A percentile compares a stretch with the other conserved stretches of the same genome.
These are phyloP conservation scores for Rafetus swinhoei DNA, from an alignment of 2,113 vertebrate genomes.

Conservation along the genomic window DNA sequence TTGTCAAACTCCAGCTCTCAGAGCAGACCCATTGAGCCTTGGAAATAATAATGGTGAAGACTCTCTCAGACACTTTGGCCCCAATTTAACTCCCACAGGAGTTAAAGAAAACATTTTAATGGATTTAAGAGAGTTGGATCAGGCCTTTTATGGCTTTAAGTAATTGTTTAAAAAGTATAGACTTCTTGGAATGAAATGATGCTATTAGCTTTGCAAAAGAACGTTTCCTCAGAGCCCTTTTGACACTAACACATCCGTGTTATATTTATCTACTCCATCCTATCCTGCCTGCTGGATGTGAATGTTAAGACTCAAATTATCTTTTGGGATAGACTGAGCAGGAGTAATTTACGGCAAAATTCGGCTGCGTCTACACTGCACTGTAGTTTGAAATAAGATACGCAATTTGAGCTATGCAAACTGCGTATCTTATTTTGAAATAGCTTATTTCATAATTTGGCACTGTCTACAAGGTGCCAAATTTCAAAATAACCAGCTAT, in stretches of 20 bases:
- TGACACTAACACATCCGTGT: not conserved
- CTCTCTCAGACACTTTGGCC: not conserved
- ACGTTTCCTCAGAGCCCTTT: not conserved
- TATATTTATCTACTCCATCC: not conserved
- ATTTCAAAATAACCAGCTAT: no score
- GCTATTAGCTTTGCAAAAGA: not conserved
- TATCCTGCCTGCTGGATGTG: not conserved
- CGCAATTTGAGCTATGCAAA: no score
- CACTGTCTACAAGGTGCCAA: no score
- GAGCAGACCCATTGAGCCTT: not conserved
- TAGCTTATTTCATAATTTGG: no score
- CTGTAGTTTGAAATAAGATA: no score
- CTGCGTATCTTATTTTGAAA: no score
- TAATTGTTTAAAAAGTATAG: not conserved
- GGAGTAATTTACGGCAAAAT: not conserved
- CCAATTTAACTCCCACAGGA: not conserved
- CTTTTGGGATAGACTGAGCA: not conserved
- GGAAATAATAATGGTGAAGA: not conserved
- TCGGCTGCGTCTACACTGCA: no score
- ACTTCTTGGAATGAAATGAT: not conserved
- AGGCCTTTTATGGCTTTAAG: not conserved
- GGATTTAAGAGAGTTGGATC: not conserved
- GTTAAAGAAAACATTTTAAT: not conserved
- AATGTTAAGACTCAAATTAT: not conserved
- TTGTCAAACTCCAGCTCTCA: not conserved